phyloP scores from a whole-genome alignment of 2,797 vertebrate genomes.

The Arctocebus calabarensis region DNA sequence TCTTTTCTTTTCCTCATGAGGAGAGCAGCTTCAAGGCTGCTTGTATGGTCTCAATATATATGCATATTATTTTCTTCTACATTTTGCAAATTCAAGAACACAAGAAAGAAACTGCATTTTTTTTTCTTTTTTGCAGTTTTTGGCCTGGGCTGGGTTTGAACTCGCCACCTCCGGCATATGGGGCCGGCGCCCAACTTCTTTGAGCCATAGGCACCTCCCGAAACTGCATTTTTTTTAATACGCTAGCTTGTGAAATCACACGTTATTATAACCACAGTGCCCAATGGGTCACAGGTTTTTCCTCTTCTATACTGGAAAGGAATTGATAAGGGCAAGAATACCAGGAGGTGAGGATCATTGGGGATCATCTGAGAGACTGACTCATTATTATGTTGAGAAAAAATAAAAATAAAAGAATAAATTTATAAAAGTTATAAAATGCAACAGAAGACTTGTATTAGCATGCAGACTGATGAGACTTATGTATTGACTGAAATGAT shows the following conservation, averaged over 20 bases:
- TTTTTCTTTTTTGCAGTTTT: not conserved
- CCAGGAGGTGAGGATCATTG: not conserved
- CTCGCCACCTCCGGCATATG: too few relatives aligned
- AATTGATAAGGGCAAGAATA: not conserved
- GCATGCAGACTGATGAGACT: not conserved
- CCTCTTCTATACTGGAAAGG: not conserved
- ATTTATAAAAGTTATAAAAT: not conserved
- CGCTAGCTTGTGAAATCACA: not conserved
- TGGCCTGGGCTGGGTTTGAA: too few relatives aligned
- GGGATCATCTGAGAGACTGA: not conserved
- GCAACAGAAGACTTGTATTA: not conserved
- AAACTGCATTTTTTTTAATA: not conserved
- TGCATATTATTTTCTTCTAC: not conserved
- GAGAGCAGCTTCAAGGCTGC: not conserved
- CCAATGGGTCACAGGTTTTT: not conserved
- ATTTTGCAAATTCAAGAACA: not conserved
- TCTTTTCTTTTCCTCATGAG: not conserved
- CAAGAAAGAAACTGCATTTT: not conserved
- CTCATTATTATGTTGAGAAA: conserved; percentile 27
- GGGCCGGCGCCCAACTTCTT: too few relatives aligned
- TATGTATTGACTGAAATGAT: not conserved
- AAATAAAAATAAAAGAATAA: not conserved
- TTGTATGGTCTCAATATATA: not conserved
- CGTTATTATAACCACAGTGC: not conserved
- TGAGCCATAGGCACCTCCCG: too few relatives aligned